Evolutionary conservation across 2,113 vertebrate species (phyloP).

Genomic region (Carollia perspicillata): DNA sequence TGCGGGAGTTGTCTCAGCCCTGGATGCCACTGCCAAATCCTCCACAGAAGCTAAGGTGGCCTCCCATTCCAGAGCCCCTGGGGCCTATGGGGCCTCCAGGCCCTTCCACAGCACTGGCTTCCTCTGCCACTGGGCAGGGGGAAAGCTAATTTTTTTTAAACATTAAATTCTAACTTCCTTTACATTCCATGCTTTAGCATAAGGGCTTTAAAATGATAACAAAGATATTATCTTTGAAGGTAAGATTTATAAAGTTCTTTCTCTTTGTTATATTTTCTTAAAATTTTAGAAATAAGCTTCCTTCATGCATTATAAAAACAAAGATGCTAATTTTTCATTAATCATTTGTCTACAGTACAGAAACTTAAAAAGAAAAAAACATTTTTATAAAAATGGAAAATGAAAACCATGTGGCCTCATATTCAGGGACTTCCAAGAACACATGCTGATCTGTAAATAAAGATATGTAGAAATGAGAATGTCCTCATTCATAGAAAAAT

Average conservation of each 20-base stretch:
- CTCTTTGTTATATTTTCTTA: slow-evolving; percentile 5
- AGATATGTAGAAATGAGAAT: slow-evolving; percentile 47
- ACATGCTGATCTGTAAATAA: slow-evolving; percentile 65
- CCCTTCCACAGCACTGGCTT: no score
- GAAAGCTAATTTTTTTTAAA: neutral
- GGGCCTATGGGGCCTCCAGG: no score
- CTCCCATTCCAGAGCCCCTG: no score
- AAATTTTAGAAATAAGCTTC: slow-evolving; percentile 29
- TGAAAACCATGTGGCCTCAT: slow-evolving; percentile 48
- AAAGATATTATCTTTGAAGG: neutral
- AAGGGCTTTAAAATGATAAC: neutral
- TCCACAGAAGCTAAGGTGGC: no score
- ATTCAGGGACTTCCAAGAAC: slow-evolving; percentile 31
- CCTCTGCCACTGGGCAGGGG: no score
- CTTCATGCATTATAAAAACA: slow-evolving; percentile 29
- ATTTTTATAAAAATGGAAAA: slow-evolving; percentile 25
- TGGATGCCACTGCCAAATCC: no score
- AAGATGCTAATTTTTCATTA: slow-evolving; percentile 28
- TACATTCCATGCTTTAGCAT: neutral
- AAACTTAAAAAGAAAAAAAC: slow-evolving; percentile 11
- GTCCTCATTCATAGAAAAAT: slow-evolving; percentile 46
- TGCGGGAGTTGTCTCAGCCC: no score
- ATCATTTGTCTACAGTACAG: neutral
- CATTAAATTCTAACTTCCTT: slow-evolving; percentile 20
- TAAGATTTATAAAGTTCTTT: slow-evolving; percentile 22